Evolutionary conservation across 2,797 vertebrate species (phyloP), one percentile per base, ranked within the genome.

Genomic region (Ctenopoma multispine): DNA sequence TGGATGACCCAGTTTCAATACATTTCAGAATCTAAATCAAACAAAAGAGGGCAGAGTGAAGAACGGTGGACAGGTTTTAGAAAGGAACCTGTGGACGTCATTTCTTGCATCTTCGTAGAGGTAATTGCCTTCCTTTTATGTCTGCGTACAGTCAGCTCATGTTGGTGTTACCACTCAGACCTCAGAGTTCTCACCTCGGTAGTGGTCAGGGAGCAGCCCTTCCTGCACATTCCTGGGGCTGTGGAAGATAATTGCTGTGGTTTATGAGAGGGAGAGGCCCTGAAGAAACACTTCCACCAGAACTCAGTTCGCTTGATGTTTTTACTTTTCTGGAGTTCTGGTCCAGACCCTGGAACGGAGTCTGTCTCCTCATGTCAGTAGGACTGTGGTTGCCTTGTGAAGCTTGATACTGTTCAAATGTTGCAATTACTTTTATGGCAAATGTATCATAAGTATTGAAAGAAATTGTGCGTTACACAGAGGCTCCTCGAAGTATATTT

Each of bases 221-320:
- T 92, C 90, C 90, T 89, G 86, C 81, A 86, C 92, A 94, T 94
- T 94, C 92, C 88, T 91, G 75, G 62, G 80, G 83, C 81, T 88
- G 87, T 88, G 86, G 89, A 88, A 87, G 88, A 92, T 92, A 93
- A 93, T 92, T 91, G 82, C 91, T 92, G 92, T 54, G 91, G 92
- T 92, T 90, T 87, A 80, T 72, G 85, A 79, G 82, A 90, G 87
- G 84, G 89, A 89, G 90, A 87, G 90, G 88, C 90, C 91, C 87
- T 66, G 79, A 86, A 88, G 85, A 86, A 89, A 91, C 85, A 88
- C 90, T 86, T 92, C 84, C 87, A 88, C 71, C 83, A 81, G 79
- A 83, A 78, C 85, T 87, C 72, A 61, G 70, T 65, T 59, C 29
- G 68, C 80, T 83, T 60, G 78, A 67, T 15, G 77, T 75, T 82